A percentile compares a stretch with the other conserved stretches of the same genome.
Conservation (phyloP, 92 coral and sea anemone species). For the Micromussa lordhowensis region DNA sequence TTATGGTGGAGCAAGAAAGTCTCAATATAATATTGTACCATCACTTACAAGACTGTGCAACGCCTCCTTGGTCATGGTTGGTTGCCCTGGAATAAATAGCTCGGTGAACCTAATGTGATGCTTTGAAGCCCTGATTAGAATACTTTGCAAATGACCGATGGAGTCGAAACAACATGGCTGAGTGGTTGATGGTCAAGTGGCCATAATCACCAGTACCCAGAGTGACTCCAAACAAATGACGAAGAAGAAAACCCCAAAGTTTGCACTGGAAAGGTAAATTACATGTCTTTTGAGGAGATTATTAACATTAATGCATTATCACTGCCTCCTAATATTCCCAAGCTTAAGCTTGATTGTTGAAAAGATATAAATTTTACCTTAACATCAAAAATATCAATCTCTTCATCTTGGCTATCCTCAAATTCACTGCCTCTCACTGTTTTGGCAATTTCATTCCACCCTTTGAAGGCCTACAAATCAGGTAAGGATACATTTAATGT, state of each 20-base stretch:
- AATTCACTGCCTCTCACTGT: background rate
- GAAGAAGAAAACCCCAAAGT: background rate
- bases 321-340: background rate
- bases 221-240: background rate
- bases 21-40: too few relatives aligned
- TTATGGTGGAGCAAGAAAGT: too few relatives aligned
- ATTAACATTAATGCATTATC: background rate
- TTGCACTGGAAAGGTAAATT: background rate
- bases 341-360: too few relatives aligned
- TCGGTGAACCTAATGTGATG: background rate
- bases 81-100: background rate
- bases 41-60: background rate
- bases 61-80: background rate
- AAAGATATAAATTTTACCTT: background rate
- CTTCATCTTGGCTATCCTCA: conserved; percentile 2
- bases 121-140: background rate
- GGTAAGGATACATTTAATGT: background rate
- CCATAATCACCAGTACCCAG: background rate
- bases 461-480: background rate
- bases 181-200: conserved; percentile 2
- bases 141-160: background rate
- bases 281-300: background rate
- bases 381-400: conserved; percentile 1
- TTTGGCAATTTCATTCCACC: conserved; percentile 5
- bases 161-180: conserved; percentile 1